Evolutionary conservation across 2,797 vertebrate species (phyloP).

Genomic region (Acestrorhynchus altus): DNA sequence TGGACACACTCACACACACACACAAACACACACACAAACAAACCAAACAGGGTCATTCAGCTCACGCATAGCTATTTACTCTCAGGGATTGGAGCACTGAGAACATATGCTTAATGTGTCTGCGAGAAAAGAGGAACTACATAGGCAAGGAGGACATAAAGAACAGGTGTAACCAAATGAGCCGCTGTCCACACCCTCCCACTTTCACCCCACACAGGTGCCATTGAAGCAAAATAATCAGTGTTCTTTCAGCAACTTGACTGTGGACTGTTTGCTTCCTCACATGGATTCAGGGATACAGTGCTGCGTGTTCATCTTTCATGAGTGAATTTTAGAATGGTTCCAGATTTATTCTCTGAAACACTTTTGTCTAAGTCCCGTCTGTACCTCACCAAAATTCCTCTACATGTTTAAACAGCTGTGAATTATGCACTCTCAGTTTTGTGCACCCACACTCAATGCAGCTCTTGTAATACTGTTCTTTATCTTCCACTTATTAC

Average conservation of each 20-base stretch:
- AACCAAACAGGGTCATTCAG: too few relatives aligned
- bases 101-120: not conserved
- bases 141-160: not conserved
- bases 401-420: not conserved
- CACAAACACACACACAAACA: too few relatives aligned
- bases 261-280: not conserved
- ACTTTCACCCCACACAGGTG: not conserved
- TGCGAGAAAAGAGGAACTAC: not conserved
- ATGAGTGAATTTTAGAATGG: not conserved
- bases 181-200: not conserved
- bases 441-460: not conserved
- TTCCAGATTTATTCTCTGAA: not conserved
- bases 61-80: too few relatives aligned
- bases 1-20: too few relatives aligned
- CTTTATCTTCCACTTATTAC: not conserved
- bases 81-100: too few relatives aligned
- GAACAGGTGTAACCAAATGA: not conserved
- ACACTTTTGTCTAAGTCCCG: not conserved
- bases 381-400: not conserved
- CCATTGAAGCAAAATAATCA: too few relatives aligned
- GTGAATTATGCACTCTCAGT: not conserved
- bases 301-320: not conserved
- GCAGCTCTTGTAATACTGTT: not conserved
- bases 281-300: not conserved
- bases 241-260: too few relatives aligned